Evolutionary conservation across 2,888 invertebrate genomes (phyloP), one percentile per base, ranked within the genome.

Genomic region (Ryuthela nishihirai): DNA sequence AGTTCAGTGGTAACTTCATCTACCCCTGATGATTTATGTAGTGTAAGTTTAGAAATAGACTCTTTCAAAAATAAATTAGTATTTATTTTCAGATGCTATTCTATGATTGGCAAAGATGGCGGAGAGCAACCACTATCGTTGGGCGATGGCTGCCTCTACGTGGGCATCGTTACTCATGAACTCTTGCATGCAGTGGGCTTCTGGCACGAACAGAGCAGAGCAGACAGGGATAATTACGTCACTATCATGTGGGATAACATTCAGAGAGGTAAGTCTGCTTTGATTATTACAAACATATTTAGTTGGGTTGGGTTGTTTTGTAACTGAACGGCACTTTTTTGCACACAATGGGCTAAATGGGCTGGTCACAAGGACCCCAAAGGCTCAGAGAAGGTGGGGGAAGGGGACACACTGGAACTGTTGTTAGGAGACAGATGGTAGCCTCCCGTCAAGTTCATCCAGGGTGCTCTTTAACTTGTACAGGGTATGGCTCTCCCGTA

Each of bases 151-250:
- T 78, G 78, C 64, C 72, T 76, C 67, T 71, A 70, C 41, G 68
- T 71, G 18, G 77, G 77, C 1, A 73, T 76, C 47, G 73, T 77
- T 26, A 70, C 77, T 52, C 78, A 78, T 67, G 78, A 79, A 67
- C 66, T 78, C 25, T 73, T 78, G 73, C 78, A 78, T 65, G 74
- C 75, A 0, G 68, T 75, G 3, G 78, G 78, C 0, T 77, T 78
- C 67, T 76, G 76, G 76, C 78, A 78, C 65, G 78, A 78, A 64
- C 78, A 78, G 65, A 76, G 73, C 50, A 67, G 78, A 29, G 68
- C 68, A 2, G 78, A 79, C 70, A 69, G 79, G 20, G 78, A 78
- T 63, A 67, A 70, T 9, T 72, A 72, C 67, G 74, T 79, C 36
- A 71, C 62, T 23, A 71, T 78, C 41, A 68, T 72, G 43, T 72